Percentiles rank a stretch among this genome's conserved stretches.
phyloP scores from a whole-genome alignment of 2,797 vertebrate genomes.

The Alosa sapidissima region DNA sequence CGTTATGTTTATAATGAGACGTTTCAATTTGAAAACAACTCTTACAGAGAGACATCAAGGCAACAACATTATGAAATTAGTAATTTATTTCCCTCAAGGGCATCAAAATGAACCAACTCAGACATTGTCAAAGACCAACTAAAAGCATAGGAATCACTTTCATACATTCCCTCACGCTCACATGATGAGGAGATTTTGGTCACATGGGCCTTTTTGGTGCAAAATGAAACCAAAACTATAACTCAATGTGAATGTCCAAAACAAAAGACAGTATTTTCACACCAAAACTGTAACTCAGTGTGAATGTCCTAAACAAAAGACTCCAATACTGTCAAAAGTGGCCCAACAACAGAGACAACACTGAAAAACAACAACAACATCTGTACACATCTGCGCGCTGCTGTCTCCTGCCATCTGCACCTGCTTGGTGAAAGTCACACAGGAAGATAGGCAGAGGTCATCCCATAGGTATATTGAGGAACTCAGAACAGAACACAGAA shows the following conservation, averaged over 20 bases:
- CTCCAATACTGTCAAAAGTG: neutral
- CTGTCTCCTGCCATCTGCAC: neutral
- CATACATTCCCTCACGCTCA: neutral
- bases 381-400: conserved; percentile 3
- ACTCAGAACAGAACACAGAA: neutral
- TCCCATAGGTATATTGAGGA: neutral
- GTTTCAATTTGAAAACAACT: neutral
- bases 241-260: neutral
- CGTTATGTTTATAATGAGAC: no score
- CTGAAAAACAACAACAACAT: neutral
- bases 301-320: no score
- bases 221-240: neutral
- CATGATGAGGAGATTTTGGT: neutral
- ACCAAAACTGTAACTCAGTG: no score
- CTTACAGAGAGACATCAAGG: neutral
- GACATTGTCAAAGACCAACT: neutral
- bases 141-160: neutral
- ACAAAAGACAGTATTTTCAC: neutral
- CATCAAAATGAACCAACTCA: neutral
- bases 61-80: neutral
- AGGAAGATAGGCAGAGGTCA: neutral
- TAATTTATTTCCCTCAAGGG: neutral
- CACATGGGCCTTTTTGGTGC: neutral
- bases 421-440: neutral
- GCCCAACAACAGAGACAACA: neutral